Percentiles rank a stretch among this genome's conserved stretches.
phyloP scores from a whole-genome alignment of 2,888 invertebrate species.

The Aelia acuminata region DNA sequence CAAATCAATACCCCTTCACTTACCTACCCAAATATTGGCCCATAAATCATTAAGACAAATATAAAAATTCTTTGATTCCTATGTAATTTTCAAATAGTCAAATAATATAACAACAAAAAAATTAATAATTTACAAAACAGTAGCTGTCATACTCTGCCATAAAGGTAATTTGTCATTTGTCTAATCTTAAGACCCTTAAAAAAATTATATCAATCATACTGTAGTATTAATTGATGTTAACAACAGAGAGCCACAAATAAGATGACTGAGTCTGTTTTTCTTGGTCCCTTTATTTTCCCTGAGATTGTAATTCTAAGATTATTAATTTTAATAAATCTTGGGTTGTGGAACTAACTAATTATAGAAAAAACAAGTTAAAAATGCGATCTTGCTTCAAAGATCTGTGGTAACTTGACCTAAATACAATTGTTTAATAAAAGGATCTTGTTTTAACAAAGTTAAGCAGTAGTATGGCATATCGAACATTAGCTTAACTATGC shows the following conservation, averaged over 20 bases:
- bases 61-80: not conserved
- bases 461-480: too few species aligned
- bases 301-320: not conserved
- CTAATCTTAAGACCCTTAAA: not conserved
- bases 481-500: too few species aligned
- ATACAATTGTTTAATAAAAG: too few species aligned
- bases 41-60: not conserved
- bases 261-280: not conserved
- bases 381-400: too few species aligned
- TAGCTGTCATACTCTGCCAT: not conserved
- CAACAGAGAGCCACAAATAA: not conserved
- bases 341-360: too few species aligned
- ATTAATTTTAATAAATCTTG: too few species aligned
- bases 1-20: not conserved
- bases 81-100: not conserved
- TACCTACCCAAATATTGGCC: not conserved
- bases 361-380: too few species aligned
- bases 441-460: too few species aligned
- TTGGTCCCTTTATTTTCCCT: slow-evolving; percentile 13
- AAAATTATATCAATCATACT: not conserved
- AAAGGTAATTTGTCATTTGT: not conserved
- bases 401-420: too few species aligned
- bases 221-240: too few species aligned
- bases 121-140: not conserved
- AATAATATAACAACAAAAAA: not conserved